Base-by-base conservation (phyloP, 2,113 vertebrate genomes). In the Tyrannus savana region DNA sequence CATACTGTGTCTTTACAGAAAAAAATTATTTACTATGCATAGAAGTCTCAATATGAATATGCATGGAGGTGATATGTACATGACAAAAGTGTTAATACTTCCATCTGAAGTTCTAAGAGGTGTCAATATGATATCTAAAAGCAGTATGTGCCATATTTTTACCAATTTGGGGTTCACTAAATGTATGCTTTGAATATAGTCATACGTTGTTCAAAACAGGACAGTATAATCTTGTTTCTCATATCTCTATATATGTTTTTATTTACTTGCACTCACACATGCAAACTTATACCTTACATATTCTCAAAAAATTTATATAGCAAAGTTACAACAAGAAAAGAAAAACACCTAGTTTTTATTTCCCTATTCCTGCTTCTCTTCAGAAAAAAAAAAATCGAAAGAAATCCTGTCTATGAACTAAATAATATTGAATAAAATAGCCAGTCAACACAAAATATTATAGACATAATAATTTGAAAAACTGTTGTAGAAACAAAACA, bases 21-120 rank as follows among this genome's bases (percentile, higher is more conserved):
- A 86, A 72, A 86, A 75, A 46, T 6, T 27, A 35, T 59, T 93
- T 89, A 85, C 31, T 95, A 90, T 95, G 93, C 72, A 84, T 56
- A 74, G 62, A 91, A 90, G 3, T 89, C 71, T 86, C 60, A 42
- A 35, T 66, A 93, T 91, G 73, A 94, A 91, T 94, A 95, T 91
- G 64, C 62, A 88, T 90, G 52, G 68, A 71, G 86, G 89, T 96
- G 86, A 90, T 92, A 95, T n/a, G 64, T 73, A 89, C 76, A 84
- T 81, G 90, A 90, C 60, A 81, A 77, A 93, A 95, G 94, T 97
- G 95, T 86, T 96, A 93, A 90, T 93, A 89, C 73, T 87, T 81
- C 83, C 90, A 96, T 95, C 95, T 96, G 95, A 96, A 97, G 90
- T 88, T 92, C 72, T 35, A 90, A 89, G 73, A 93, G 56, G 76